A percentile compares a stretch with the other conserved stretches of the same genome.
These are phyloP conservation scores for Dryoscopus gambensis DNA, from an alignment of 2,113 vertebrate genomes.

Conservation along the genomic window DNA sequence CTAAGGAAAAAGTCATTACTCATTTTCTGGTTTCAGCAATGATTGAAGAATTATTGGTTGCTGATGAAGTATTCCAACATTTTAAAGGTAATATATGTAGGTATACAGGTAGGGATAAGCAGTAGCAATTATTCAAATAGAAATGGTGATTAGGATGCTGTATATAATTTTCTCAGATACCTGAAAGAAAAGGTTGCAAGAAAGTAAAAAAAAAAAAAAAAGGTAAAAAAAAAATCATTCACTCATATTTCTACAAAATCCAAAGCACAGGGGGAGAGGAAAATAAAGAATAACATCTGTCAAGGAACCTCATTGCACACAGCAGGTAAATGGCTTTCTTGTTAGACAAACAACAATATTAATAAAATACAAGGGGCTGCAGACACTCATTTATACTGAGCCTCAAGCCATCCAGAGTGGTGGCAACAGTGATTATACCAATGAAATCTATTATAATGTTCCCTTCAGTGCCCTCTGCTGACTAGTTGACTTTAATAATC, in stretches of 20 bases:
- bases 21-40: neutral
- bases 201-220: neutral
- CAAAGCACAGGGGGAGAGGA: neutral
- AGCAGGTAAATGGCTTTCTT: constrained; percentile 35
- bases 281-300: neutral
- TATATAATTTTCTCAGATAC: neutral
- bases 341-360: constrained; percentile 28
- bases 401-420: neutral
- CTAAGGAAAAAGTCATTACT: neutral
- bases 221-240: neutral
- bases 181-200: neutral
- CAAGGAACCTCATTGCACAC: neutral
- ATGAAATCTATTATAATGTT: neutral
- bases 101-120: neutral
- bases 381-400: neutral
- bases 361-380: constrained; percentile 5
- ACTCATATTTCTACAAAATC: neutral
- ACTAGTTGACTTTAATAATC: constrained; percentile 34
- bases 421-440: neutral
- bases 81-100: neutral
- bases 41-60: neutral
- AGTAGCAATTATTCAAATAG: neutral
- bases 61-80: neutral
- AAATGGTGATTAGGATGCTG: neutral
- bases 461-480: neutral